Conservation (phyloP, 2,797 vertebrate species). For the Linurgus olivaceus region DNA sequence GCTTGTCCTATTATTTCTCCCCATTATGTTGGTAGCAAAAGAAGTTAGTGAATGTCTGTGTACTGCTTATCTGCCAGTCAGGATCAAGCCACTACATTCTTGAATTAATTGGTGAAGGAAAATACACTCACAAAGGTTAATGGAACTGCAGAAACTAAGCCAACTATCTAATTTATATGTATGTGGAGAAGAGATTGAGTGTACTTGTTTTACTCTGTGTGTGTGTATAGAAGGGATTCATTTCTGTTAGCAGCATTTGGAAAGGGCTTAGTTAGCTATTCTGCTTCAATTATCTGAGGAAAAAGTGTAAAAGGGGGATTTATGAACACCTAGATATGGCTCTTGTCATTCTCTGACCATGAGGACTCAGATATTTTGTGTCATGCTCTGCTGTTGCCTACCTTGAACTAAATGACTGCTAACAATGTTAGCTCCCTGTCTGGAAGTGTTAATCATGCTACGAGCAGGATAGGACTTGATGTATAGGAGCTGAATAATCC, state of each 20-base stretch:
- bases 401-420: background rate
- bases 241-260: background rate
- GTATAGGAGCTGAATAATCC: background rate
- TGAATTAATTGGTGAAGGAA: background rate
- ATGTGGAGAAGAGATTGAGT: background rate
- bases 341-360: background rate
- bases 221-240: background rate
- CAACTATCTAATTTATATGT: background rate
- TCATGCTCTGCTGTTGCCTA: background rate
- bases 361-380: background rate
- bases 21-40: background rate
- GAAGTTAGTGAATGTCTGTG: background rate
- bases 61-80: background rate
- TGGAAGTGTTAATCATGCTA: background rate
- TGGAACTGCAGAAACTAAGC: background rate
- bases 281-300: background rate
- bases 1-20: background rate
- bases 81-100: background rate
- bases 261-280: background rate
- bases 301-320: background rate
- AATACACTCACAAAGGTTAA: constrained; percentile 15
- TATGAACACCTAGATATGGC: background rate
- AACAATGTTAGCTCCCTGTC: background rate
- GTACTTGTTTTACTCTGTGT: background rate
- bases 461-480: background rate